Base-by-base conservation (phyloP, 2,888 invertebrate species). In the Mycalesis mineus region DNA sequence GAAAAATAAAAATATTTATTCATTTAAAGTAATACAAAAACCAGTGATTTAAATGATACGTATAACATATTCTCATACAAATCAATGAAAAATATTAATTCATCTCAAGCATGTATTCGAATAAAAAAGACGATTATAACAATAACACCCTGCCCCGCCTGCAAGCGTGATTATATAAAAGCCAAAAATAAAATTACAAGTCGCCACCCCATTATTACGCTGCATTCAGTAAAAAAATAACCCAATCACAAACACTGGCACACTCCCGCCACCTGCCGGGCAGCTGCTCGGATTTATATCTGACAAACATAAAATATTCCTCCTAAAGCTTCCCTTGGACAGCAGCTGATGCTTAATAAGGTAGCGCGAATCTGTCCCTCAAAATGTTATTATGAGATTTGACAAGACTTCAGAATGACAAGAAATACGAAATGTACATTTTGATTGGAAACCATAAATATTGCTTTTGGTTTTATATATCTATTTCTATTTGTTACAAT, bases 201-300 rank as follows among this genome's bases (percentile, higher is more conserved):
- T 60, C 52, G 50, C 57, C 58, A 62, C 65, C 65, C 65, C 61
- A 55, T 66, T 69, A 64, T 65, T 63, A 65, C 39, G 56, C 8
- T 66, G 64, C 51, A 60, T 61, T 57, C 60, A 56, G 60, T 56
- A 63, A 68, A 68, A 68, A 68, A 67, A 66, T 65, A 63, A 61
- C 55, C 65, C 65, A 68, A 68, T 68, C 62, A 62, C 76, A 78
- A 74, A 75, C 74, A 68, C 71, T 55, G 74, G 82, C 86, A 86
- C 87, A 82, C 73, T 74, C 78, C 73, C 59, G 59, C 71, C 88
- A 87, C 86, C 87, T 87, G 88, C 78, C 74, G 61, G 74, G 74
- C 87, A 87, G 86, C 84, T 88, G 88, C 72, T 67, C 69, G 71
- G 77, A 79, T 78, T 77, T 75, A 80, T 74, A 82, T 77, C 77